Evolutionary conservation across 2,113 vertebrate species (phyloP).

Genomic region (Syrrhaptes paradoxus): DNA sequence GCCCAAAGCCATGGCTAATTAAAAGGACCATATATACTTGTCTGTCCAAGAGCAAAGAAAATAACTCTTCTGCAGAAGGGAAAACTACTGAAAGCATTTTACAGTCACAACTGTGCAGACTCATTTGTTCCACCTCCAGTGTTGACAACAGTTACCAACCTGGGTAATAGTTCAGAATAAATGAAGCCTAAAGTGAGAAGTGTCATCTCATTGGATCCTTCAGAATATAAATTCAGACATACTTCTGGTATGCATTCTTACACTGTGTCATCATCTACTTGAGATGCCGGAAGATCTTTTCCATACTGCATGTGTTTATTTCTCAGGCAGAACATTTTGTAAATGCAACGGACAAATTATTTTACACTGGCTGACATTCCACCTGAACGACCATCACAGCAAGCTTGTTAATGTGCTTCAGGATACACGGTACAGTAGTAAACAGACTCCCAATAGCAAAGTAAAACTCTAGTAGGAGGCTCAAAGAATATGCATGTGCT

Average conservation of each 20-base stretch:
- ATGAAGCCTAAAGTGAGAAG: conserved; percentile 41
- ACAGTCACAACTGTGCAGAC: neutral
- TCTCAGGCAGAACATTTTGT: neutral
- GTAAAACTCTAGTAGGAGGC: conserved; percentile 63
- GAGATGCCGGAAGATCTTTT: neutral
- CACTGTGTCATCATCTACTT: conserved; percentile 7
- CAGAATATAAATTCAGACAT: conserved; percentile 11
- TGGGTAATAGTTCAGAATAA: conserved; percentile 36
- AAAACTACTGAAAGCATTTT: conserved; percentile 12
- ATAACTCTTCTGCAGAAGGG: neutral
- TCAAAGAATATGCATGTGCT: conserved; percentile 49
- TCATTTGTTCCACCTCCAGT: conserved; percentile 19
- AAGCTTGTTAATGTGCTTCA: conserved; percentile 68
- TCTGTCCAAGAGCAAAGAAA: conserved; percentile 40
- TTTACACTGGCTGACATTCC: conserved; percentile 56
- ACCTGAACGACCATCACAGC: conserved; percentile 68
- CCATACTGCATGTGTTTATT: neutral
- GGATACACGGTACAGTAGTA: conserved; percentile 53
- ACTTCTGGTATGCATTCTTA: conserved; percentile 43
- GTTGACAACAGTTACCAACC: conserved; percentile 14
- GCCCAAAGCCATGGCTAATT: conserved; percentile 52
- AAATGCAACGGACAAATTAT: conserved; percentile 22
- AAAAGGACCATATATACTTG: conserved; percentile 42
- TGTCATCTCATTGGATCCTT: neutral
- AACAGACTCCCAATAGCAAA: conserved; percentile 70